Percentiles rank a stretch among this genome's conserved stretches.
These are phyloP conservation scores for Regulus satrapa DNA, from an alignment of 2,113 vertebrate genomes.

Conservation along the genomic window DNA sequence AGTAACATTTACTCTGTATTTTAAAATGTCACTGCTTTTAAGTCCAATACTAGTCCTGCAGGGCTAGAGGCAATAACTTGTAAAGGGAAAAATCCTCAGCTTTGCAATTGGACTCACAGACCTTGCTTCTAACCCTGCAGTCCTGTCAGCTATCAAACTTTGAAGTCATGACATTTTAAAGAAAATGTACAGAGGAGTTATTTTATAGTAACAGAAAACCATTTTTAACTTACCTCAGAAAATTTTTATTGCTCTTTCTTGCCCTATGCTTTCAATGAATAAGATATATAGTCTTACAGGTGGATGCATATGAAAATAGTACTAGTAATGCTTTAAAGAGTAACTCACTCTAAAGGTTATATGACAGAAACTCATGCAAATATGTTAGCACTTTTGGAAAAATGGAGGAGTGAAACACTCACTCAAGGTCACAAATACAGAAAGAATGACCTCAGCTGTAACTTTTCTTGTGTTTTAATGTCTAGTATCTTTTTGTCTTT, in stretches of 20 bases:
- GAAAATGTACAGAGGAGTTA: neutral
- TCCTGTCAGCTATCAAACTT: slow-evolving; percentile 16
- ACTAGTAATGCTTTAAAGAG: neutral
- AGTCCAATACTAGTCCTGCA: neutral
- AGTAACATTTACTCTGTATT: neutral
- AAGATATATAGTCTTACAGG: neutral
- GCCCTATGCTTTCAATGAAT: neutral
- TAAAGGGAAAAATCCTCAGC: neutral
- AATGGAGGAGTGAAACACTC: neutral
- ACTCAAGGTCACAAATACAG: neutral
- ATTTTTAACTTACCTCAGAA: neutral
- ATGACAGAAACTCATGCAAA: neutral
- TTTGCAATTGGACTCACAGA: slow-evolving; percentile 17
- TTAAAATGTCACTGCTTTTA: slow-evolving; percentile 47
- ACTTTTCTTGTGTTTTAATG: neutral
- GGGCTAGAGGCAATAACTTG: slow-evolving; percentile 1
- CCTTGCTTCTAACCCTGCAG: neutral
- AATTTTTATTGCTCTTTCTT: neutral
- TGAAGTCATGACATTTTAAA: slow-evolving; percentile 53
- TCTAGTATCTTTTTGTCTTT: neutral
- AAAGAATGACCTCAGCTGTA: neutral
- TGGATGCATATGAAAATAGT: neutral
- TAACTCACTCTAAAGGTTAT: neutral
- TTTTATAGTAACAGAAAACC: neutral
- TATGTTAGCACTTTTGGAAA: neutral